These are phyloP conservation scores for Matsumyia berberina DNA, from an alignment of 2,888 invertebrate species.

Conservation along the genomic window DNA sequence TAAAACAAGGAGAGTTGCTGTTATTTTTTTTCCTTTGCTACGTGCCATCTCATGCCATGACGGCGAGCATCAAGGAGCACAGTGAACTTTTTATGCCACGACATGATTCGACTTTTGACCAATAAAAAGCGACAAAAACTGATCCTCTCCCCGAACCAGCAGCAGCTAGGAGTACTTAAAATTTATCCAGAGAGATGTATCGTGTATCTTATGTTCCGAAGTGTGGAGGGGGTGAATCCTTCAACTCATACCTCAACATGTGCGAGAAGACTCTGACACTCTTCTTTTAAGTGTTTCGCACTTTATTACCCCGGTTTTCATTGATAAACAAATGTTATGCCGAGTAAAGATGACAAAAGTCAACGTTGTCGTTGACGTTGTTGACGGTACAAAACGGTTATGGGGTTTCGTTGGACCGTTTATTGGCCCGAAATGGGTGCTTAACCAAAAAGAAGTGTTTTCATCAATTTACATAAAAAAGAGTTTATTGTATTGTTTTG, in stretches of 20 bases:
- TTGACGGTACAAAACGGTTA: conserved; percentile 2
- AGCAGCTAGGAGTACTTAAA: conserved; percentile 24
- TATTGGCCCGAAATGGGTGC: conserved; percentile 17
- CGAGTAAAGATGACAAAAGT: conserved; percentile 22
- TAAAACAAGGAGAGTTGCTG: conserved; percentile 24
- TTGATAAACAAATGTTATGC: conserved; percentile 49
- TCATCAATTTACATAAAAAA: conserved; percentile 26
- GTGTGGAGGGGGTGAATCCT: not conserved
- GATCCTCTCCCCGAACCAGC: conserved; percentile 2
- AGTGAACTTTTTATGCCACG: conserved; percentile 30
- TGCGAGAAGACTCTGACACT: not conserved
- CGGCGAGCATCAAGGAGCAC: not conserved
- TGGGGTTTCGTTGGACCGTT: conserved; percentile 3
- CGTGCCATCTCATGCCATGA: conserved; percentile 6
- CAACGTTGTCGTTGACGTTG: conserved; percentile 12
- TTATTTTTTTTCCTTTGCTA: conserved; percentile 1
- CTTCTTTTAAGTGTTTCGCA: conserved; percentile 33
- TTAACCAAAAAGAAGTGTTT: conserved; percentile 12
- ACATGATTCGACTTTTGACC: conserved; percentile 49
- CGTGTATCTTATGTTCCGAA: not conserved
- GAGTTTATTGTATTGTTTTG: not conserved
- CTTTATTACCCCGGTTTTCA: conserved; percentile 37
- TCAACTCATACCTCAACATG: not conserved
- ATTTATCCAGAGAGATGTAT: conserved; percentile 21
- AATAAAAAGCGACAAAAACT: conserved; percentile 32